phyloP scores from a whole-genome alignment of 2,113 vertebrate species.

The Calypte anna region DNA sequence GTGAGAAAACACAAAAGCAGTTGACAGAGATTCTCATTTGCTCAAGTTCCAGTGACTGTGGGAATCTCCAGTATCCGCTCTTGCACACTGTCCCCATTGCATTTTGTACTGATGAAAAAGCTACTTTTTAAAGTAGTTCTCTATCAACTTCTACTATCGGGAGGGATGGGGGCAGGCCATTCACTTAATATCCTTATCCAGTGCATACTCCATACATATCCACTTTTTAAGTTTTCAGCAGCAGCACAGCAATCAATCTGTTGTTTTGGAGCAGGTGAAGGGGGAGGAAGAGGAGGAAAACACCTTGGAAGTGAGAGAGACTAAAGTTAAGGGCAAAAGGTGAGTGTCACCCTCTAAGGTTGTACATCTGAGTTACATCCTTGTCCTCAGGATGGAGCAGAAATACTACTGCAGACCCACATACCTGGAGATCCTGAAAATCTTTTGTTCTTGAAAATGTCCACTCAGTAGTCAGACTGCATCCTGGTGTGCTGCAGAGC shows the following conservation, averaged over 20 bases:
- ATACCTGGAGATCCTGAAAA: background rate
- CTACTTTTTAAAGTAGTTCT: background rate
- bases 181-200: too few species aligned
- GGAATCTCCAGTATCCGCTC: background rate
- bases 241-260: background rate
- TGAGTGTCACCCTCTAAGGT: slow-evolving; percentile 55
- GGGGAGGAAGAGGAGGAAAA: slow-evolving; percentile 94
- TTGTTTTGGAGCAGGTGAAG: slow-evolving; percentile 82
- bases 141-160: background rate
- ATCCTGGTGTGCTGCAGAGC: background rate
- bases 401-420: background rate
- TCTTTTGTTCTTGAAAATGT: background rate
- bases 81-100: background rate
- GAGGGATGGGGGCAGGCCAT: too few species aligned
- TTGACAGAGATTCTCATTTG: accelerated
- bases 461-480: background rate
- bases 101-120: background rate
- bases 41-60: too few species aligned
- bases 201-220: too few species aligned
- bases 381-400: accelerated
- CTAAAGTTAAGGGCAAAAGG: slow-evolving; percentile 86
- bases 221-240: too few species aligned
- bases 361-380: background rate
- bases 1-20: background rate
- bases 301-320: slow-evolving; percentile 86